A percentile compares a stretch with the other conserved stretches of the same genome.
These are phyloP conservation scores for Muscicapa adusta DNA, from an alignment of 2,113 vertebrate genomes.

Conservation along the genomic window DNA sequence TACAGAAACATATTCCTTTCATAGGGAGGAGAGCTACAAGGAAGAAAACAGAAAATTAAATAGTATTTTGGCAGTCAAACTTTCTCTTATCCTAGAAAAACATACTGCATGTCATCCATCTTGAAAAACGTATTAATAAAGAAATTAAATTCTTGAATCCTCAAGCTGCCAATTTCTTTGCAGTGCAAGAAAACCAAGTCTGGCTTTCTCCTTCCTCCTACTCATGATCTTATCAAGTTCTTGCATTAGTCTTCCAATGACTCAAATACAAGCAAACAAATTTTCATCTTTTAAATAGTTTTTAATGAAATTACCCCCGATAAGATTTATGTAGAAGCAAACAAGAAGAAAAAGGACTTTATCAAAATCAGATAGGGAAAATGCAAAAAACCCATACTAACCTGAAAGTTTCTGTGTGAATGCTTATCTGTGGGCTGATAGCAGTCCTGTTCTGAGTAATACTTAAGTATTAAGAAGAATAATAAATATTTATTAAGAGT, in stretches of 20 bases:
- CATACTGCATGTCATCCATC: neutral
- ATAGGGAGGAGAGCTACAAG: neutral
- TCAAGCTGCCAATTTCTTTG: neutral
- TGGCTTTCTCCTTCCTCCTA: conserved; percentile 37
- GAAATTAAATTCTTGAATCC: conserved; percentile 8
- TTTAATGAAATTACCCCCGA: neutral
- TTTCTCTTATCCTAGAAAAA: conserved; percentile 7
- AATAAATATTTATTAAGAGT: neutral
- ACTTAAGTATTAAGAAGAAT: neutral
- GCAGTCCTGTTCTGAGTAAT: neutral
- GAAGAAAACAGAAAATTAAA: neutral
- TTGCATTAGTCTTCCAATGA: conserved; percentile 40
- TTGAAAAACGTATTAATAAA: conserved; percentile 28
- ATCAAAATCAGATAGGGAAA: neutral
- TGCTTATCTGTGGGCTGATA: neutral
- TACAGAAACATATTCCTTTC: neutral
- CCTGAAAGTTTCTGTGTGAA: neutral
- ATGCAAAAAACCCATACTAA: neutral
- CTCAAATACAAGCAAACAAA: conserved; percentile 27
- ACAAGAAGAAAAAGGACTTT: neutral
- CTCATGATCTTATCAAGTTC: conserved; percentile 24
- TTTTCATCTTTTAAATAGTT: conserved; percentile 10
- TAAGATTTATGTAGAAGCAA: neutral
- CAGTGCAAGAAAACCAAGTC: neutral
- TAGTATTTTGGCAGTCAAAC: neutral